phyloP scores from a whole-genome alignment of 2,113 vertebrate species.

The Malurus elegans region DNA sequence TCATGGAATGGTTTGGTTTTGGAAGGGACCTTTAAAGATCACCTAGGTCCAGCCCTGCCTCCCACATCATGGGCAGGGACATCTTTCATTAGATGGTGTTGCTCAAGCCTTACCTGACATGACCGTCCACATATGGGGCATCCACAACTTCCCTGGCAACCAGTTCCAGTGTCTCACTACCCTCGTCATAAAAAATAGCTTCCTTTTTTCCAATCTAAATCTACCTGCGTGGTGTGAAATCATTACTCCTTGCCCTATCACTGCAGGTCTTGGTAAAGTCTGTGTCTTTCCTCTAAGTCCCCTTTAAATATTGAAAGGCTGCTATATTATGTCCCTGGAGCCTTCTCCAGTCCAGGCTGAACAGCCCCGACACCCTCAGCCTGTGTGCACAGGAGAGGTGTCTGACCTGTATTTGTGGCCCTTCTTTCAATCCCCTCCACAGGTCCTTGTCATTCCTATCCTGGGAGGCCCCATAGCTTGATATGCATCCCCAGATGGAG shows the following conservation, averaged over 20 bases:
- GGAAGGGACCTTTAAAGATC: background rate
- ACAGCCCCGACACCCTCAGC: background rate
- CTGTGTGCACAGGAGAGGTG: background rate
- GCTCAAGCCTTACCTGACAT: background rate
- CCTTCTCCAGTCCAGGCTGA: background rate
- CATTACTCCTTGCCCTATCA: background rate
- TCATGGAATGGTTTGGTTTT: background rate
- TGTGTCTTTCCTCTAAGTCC: background rate
- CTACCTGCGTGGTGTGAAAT: background rate
- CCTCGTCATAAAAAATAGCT: background rate
- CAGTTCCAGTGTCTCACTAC: background rate
- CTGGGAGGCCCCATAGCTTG: fast-evolving
- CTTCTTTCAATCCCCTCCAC: background rate
- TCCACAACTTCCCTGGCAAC: background rate
- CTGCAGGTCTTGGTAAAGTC: background rate
- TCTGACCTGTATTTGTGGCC: background rate
- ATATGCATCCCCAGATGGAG: background rate
- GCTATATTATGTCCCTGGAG: background rate
- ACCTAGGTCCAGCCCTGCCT: background rate
- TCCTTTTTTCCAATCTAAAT: background rate
- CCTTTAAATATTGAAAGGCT: background rate
- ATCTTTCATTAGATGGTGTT: fast-evolving
- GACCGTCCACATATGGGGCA: background rate
- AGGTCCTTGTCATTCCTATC: background rate
- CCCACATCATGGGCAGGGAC: fast-evolving